Conservation (phyloP, 2,113 vertebrate species). For the Ageneiosus marmoratus region DNA sequence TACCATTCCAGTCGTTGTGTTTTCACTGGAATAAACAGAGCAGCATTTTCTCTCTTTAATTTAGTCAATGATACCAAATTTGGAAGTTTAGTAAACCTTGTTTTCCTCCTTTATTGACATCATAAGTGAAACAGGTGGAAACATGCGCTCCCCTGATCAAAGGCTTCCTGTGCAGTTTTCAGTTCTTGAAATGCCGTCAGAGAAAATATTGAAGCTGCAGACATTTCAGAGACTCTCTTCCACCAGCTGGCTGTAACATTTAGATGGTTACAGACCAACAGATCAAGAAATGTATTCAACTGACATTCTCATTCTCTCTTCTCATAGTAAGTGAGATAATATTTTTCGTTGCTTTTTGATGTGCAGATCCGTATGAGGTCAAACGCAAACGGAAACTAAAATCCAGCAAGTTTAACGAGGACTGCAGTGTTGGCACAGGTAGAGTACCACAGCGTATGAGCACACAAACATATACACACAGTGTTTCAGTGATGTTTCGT, state of each 20-base stretch:
- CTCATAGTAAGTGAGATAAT: neutral
- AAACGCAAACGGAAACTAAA: slow-evolving; percentile 75
- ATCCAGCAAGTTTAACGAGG: slow-evolving; percentile 64
- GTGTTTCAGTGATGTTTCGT: neutral
- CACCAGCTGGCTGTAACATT: neutral
- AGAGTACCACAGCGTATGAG: slow-evolving; percentile 14
- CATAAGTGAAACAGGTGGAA: neutral
- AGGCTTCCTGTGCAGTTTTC: slow-evolving; percentile 14
- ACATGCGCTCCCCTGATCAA: neutral
- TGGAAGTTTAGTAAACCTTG: neutral
- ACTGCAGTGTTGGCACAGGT: slow-evolving; percentile 61
- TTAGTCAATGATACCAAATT: neutral
- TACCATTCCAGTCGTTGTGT: neutral
- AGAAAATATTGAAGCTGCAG: neutral
- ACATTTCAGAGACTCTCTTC: neutral
- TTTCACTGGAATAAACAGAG: neutral
- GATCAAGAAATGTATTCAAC: neutral
- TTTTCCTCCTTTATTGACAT: neutral
- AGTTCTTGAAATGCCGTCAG: neutral
- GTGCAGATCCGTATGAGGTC: slow-evolving; percentile 76
- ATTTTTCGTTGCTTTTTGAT: slow-evolving; percentile 6
- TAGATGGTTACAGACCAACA: neutral
- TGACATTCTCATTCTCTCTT: neutral
- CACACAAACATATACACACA: neutral
- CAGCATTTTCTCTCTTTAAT: neutral